Evolutionary conservation across 2,113 vertebrate species (phyloP), one percentile per base, ranked within the genome.

Genomic region (Tiliqua scincoides): DNA sequence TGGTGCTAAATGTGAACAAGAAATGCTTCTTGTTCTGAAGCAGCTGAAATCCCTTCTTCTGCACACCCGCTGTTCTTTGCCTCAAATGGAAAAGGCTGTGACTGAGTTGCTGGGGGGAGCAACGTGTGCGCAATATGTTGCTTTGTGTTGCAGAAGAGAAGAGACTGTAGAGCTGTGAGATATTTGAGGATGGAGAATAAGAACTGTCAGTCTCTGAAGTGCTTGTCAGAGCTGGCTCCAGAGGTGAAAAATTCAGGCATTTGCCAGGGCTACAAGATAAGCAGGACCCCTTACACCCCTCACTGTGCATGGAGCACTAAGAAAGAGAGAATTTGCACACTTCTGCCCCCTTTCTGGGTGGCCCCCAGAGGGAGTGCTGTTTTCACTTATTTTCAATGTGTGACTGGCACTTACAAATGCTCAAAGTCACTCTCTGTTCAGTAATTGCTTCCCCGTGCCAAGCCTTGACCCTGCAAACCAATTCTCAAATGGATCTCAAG

Each of bases 41-140:
- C 73, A 72, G 40, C 77, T 57, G 48, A 59, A 63, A 68, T 76
- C 61, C 15, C 43, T 54, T 37, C 30, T 63, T 86, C 72, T 86
- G 37, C 57, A 63, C 15, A 23, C 78, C 68, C n/a, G 23, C 68
- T 86, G 78, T 74, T 86, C 77, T 63, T 9, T 86, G 40, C 40
- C 43, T 67, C 37, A 25, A 86, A 65, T 54, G 78, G 78, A 52
- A 79, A 63, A n/a, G 37, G 43, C 78, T 81, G 68, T 20, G 43
- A 52, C 27, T 35, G 57, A 35, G 30, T 79, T 72, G 43, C 68
- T 73, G n/a, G 59, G 78, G n/a, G 72, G 68, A 86, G 40, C 85
- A 86, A 81, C 81, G 70, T 35, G 37, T 54, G n/a, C 27, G 4
- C 77, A 73, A 81, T 80, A 86, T 86, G 85, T 72, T 81, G 57